Base-by-base conservation (phyloP, 2,888 invertebrate genomes). In the Chydorus sphaericus region DNA sequence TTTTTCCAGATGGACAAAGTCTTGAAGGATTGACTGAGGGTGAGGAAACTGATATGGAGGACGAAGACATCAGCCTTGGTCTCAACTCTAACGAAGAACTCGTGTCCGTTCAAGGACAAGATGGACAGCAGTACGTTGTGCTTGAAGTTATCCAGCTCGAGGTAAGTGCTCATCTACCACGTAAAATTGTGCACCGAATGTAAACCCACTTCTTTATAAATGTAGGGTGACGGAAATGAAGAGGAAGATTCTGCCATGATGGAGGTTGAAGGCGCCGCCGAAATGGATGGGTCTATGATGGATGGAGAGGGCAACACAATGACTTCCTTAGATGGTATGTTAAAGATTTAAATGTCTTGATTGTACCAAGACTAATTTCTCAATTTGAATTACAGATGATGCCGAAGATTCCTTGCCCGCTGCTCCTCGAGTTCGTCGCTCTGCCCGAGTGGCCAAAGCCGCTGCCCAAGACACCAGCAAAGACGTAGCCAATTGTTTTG, bases 81-180 rank as follows among this genome's bases (percentile, higher is more conserved):
- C 31, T 52, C 33, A 36, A 36, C 31, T 31, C 33, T 6, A 33
- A 31, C 54, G 64, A 63, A 36, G 77, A 78, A 55, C 75, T 81
- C 68, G 76, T 81, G 71, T 77, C 81, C 5, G 78, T 82, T 1
- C 79, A 83, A 66, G 79, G 78, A 26, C 76, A 79, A 6, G 83
- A 83, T 68, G 86, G 86, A 0, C 84, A 87, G 62, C 85, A 87
- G 68, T 88, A 87, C 65, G 88, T 91, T 51, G 88, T 91, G n/a
- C 72, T 91, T 14, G 89, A 91, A 71, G 88, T 91, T 10, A 86
- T 90, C 48, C 86, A 87, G 63, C 69, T 85, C 39, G 77, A 76
- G 63, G 66, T 66, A 59, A n/a, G 10, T 1, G 20, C 10, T 3
- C 10, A 6, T 39, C 20, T 3, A 8, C 8, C 8, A 16, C 16